Percentiles rank a stretch among this genome's conserved stretches.
Conservation (phyloP, 2,888 invertebrate species). For the Yponomeuta sedellus region DNA sequence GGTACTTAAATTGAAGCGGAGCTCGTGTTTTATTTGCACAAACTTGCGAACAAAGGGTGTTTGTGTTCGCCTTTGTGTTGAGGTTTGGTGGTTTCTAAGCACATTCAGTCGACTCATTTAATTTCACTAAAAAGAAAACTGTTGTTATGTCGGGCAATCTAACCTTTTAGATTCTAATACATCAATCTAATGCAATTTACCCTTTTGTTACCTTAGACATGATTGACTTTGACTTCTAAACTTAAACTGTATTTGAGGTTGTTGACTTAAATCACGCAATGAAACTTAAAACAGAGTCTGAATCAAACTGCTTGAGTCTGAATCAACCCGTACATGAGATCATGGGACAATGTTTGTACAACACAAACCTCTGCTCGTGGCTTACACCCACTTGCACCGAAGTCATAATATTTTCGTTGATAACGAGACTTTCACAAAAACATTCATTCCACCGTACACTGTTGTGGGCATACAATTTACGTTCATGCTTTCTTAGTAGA, state of each 20-base stretch:
- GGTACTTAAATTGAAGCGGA: conserved; percentile 34
- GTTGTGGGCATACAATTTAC: not conserved
- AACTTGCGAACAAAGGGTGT: conserved; percentile 43
- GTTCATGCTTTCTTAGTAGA: not conserved
- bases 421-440: conserved; percentile 6
- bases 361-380: not conserved
- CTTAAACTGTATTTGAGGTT: too few relatives aligned
- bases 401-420: conserved; percentile 10
- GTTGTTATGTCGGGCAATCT: not conserved
- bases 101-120: conserved; percentile 28
- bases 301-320: not conserved
- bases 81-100: conserved; percentile 52
- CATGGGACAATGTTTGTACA: conserved; percentile 10
- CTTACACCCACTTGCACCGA: not conserved
- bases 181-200: too few relatives aligned
- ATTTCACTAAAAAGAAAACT: conserved; percentile 3
- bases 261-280: too few relatives aligned
- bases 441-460: not conserved
- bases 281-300: not conserved
- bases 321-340: not conserved
- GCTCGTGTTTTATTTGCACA: conserved; percentile 59
- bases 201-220: too few relatives aligned
- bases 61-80: conserved; percentile 51
- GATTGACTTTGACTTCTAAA: too few relatives aligned
- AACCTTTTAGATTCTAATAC: too few relatives aligned